Conservation (phyloP, 1,140 invertebrate species). For the Lepeophtheirus salmonis region DNA sequence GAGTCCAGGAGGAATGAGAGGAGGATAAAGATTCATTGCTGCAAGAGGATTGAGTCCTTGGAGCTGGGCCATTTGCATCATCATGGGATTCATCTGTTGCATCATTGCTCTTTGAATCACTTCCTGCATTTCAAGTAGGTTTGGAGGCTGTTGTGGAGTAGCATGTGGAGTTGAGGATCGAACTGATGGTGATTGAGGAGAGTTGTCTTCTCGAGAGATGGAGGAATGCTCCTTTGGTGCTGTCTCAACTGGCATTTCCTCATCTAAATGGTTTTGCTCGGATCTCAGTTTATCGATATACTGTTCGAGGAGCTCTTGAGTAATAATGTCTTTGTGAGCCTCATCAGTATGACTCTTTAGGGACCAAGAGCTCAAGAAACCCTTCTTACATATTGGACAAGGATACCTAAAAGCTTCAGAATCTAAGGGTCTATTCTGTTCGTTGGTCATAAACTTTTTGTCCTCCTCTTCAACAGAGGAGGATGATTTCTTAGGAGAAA, state of each 20-base stretch:
- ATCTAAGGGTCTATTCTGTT: constrained; percentile 18
- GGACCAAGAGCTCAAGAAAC: constrained; percentile 84
- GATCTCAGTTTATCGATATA: constrained; percentile 73
- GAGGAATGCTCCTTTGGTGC: constrained; percentile 18
- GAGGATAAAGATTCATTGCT: constrained; percentile 65
- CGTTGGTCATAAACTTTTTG: too few species aligned
- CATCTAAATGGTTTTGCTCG: constrained; percentile 1
- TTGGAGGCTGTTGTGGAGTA: constrained; percentile 45
- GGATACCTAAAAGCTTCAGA: too few species aligned
- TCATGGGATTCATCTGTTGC: constrained; percentile 55
- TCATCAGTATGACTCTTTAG: constrained; percentile 85
- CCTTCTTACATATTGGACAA: constrained; percentile 72
- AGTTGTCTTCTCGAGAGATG: constrained; percentile 5
- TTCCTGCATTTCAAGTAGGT: constrained; percentile 64
- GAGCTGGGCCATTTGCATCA: constrained; percentile 41
- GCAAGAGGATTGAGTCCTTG: constrained; percentile 34
- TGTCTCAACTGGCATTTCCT: neutral
- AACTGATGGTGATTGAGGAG: neutral
- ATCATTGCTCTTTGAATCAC: constrained; percentile 57
- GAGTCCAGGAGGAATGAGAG: constrained; percentile 42
- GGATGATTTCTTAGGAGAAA: neutral
- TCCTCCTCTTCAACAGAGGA: too few species aligned
- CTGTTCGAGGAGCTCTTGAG: constrained; percentile 65
- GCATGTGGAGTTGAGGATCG: constrained; percentile 27
- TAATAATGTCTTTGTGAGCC: constrained; percentile 72